phyloP scores from a whole-genome alignment of 1,140 invertebrate genomes.

The Dryas iulia region DNA sequence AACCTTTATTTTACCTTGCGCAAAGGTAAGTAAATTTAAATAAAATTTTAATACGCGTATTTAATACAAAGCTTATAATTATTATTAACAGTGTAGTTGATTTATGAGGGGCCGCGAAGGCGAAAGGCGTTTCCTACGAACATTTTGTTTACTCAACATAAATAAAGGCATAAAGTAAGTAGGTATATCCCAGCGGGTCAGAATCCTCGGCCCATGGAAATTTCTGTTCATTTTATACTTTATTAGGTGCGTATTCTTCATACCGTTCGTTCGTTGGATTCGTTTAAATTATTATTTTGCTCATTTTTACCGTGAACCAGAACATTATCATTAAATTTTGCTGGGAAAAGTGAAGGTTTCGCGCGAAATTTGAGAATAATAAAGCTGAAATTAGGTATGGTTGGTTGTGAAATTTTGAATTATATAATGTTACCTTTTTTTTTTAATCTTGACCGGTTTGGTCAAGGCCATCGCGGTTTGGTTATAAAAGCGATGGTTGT shows the following conservation, averaged over 20 bases:
- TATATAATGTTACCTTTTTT: neutral
- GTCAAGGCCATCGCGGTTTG: no score
- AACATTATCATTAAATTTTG: neutral
- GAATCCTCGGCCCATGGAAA: conserved; percentile 5
- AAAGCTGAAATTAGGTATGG: neutral
- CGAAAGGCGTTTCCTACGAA: conserved; percentile 4
- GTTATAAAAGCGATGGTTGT: neutral
- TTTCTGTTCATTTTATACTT: conserved; percentile 31
- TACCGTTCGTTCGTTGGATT: conserved; percentile 6
- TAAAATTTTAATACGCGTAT: neutral
- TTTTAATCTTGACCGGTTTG: no score
- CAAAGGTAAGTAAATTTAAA: neutral
- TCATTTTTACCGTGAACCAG: conserved; percentile 10
- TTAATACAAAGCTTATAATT: neutral
- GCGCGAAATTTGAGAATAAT: neutral
- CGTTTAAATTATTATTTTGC: conserved; percentile 16
- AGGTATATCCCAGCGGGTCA: conserved; percentile 9
- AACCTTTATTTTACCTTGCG: no score
- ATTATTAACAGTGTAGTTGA: neutral
- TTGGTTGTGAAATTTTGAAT: neutral
- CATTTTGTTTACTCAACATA: conserved; percentile 22
- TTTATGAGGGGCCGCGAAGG: neutral
- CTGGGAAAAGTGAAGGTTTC: neutral
- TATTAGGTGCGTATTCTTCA: conserved; percentile 15
- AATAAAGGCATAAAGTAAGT: conserved; percentile 4